These are phyloP conservation scores for Acipenser oxyrinchus DNA, from an alignment of 2,797 vertebrate species.

Conservation along the genomic window DNA sequence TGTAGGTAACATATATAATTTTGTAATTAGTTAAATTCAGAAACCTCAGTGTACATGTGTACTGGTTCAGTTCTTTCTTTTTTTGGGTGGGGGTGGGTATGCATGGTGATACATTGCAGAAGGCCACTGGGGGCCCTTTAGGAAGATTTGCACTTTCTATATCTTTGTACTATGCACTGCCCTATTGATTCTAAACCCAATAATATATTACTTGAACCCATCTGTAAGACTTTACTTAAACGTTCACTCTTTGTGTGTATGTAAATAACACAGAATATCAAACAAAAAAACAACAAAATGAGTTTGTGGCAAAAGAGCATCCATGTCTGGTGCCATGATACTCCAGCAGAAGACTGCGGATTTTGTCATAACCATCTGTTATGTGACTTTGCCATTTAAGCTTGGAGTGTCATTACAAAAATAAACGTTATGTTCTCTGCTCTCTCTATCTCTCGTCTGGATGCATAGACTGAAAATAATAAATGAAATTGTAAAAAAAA, in stretches of 20 bases:
- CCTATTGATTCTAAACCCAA: slow-evolving; percentile 99
- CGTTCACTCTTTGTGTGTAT: slow-evolving; percentile 78
- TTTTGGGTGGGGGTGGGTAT: slow-evolving; percentile 50
- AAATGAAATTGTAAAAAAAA: slow-evolving; percentile 84
- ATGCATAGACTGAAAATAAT: slow-evolving; percentile 97
- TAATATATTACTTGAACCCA: slow-evolving; percentile 97
- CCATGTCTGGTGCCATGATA: slow-evolving; percentile 75
- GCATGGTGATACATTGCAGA: slow-evolving; percentile 72
- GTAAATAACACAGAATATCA: slow-evolving; percentile 83
- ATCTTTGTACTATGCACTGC: slow-evolving; percentile 99
- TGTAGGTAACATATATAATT: slow-evolving; percentile 68
- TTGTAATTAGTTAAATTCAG: slow-evolving; percentile 65
- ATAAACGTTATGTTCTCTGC: slow-evolving; percentile 97
- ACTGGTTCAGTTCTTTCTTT: slow-evolving; percentile 44
- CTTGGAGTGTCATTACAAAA: slow-evolving; percentile 96
- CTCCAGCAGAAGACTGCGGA: slow-evolving; percentile 80
- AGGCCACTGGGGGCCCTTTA: slow-evolving; percentile 71
- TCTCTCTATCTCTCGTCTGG: slow-evolving; percentile 81
- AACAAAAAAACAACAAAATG: slow-evolving; percentile 50
- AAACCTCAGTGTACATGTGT: slow-evolving; percentile 49
- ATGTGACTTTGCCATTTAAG: slow-evolving; percentile 87
- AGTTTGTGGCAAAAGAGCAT: slow-evolving; percentile 62
- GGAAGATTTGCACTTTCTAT: slow-evolving; percentile 99
- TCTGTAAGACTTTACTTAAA: slow-evolving; percentile 82
- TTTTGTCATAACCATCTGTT: slow-evolving; percentile 82